Evolutionary conservation across 1,140 invertebrate species (phyloP), one percentile per base, ranked within the genome.

Genomic region (Hylaeus volcanicus): DNA sequence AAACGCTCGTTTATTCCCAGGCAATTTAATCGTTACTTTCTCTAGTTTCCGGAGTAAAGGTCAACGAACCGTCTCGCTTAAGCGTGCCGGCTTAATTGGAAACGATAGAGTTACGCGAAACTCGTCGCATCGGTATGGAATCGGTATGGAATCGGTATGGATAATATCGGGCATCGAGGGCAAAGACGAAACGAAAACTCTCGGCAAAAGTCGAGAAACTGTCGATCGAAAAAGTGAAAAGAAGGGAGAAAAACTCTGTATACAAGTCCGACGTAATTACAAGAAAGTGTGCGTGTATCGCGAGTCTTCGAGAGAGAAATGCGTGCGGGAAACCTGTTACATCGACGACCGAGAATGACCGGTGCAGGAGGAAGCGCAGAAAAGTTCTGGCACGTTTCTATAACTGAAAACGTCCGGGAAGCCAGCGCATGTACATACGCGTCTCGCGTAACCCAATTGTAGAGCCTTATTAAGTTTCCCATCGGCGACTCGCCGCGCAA

Each of bases 321-420:
- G 51, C 11, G 9, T 9, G 8, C 51, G 51, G 9, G 9, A 11
- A 51, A 51, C 51, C 51, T 51, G 9, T 51, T 51, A 51, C 51
- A 51, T 51, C 51, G 5, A 51, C 8, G 6, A 51, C 51, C 9
- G 9, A 51, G 51, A 51, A 51, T 4, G 15, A 60, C 45, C 43
- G 43, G 45, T n/a, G n/a, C n/a, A 26, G 70, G 43, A 37, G 15
- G 41, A 60, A n/a, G 56, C 3, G 39, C 14, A 15, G 11, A 5
- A 14, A 37, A 70, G 66, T 70, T 63, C 14, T 45, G 41, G 45
- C 75, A 77, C 75, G 75, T 77, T 77, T 70, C 55, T 70, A 69
- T 77, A 77, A 77, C 75, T 77, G 75, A 77, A 77, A 77, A 77
- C 75, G 75, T 70, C 66, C 75, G 66, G 75, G 75, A 77, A 77